Evolutionary conservation across 2,797 vertebrate genomes (phyloP).

Genomic region (Stomatorhinus walkeri): DNA sequence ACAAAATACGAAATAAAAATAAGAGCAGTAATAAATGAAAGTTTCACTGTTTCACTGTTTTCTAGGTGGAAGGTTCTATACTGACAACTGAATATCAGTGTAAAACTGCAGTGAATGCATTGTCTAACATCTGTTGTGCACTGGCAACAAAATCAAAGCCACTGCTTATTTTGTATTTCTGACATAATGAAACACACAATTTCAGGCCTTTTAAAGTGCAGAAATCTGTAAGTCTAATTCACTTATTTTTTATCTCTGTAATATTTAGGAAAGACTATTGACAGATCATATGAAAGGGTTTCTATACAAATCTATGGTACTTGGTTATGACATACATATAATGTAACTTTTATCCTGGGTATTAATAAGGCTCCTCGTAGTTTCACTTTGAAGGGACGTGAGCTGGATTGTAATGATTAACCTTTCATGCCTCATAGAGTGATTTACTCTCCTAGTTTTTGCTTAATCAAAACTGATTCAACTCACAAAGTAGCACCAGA

Average conservation of each 20-base stretch:
- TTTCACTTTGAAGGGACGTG: not conserved
- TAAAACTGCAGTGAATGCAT: not conserved
- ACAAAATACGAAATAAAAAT: not conserved
- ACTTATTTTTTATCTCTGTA: not conserved
- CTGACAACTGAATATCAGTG: not conserved
- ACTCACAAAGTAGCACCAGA: not conserved
- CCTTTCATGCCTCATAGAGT: not conserved
- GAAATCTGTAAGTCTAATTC: not conserved
- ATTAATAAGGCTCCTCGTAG: not conserved
- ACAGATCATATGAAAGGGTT: not conserved
- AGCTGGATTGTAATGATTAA: not conserved
- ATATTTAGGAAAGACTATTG: not conserved
- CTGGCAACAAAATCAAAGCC: not conserved
- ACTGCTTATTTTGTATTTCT: not conserved
- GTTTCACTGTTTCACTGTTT: not conserved
- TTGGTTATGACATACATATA: not conserved
- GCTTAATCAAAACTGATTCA: conserved; percentile 9
- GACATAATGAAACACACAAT: not conserved
- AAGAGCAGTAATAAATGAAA: not conserved
- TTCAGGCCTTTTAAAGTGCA: not conserved
- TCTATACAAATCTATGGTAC: not conserved
- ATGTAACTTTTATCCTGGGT: not conserved
- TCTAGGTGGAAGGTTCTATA: not conserved
- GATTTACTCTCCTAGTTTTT: not conserved
- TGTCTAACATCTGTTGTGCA: not conserved